Base-by-base conservation (phyloP, 2,113 vertebrate genomes). In the Atrichornis clamosus region DNA sequence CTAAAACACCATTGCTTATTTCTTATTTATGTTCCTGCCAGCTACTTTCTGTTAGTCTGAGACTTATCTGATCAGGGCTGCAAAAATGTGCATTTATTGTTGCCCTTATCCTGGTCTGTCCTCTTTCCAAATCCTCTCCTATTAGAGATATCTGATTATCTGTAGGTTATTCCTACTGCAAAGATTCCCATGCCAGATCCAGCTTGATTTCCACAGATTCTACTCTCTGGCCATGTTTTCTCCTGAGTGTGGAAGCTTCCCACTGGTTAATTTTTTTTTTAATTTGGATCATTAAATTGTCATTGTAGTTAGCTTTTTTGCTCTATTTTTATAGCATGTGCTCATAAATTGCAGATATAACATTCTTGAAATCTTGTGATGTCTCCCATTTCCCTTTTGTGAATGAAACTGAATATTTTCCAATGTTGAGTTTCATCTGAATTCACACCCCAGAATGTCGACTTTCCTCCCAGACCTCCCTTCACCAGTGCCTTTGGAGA, bases 1-100 rank as follows among this genome's bases (percentile, higher is more conserved):
- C 14, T 65, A 13, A 32, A 70, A 2, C 9, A 53, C 10, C 63
- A 76, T 6, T 42, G 86, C 77, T 85, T 89, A 74, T 80, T 88
- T 89, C 58, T 91, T 95, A 88, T 93, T 92, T 92, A 95, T 91
- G 58, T 87, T 95, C 42, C 81, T 89, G 74, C 39, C 84, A 79
- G 11, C 12, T 94, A 18, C 26, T 64, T 67, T 82, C 65, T 89
- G 24, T 68, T 93, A 86, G 42, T 65, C 67, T 80, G 50, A 91
- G 49, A 23, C 39, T 92, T 93, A 89, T 89, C 89, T 92, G 92
- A 93, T 92, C 37, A 30, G 23, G 30, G 26, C 32, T 78, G 39
- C 35, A 89, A 84, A 93, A 95, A 68, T 53, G 73, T 94, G 17
- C 47, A 12, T 95, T 95, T 96, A 56, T 76, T 93, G 47, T 52